A percentile compares a stretch with the other conserved stretches of the same genome.
These are phyloP conservation scores for Cyanoderma ruficeps DNA, from an alignment of 2,113 vertebrate species.

Conservation along the genomic window DNA sequence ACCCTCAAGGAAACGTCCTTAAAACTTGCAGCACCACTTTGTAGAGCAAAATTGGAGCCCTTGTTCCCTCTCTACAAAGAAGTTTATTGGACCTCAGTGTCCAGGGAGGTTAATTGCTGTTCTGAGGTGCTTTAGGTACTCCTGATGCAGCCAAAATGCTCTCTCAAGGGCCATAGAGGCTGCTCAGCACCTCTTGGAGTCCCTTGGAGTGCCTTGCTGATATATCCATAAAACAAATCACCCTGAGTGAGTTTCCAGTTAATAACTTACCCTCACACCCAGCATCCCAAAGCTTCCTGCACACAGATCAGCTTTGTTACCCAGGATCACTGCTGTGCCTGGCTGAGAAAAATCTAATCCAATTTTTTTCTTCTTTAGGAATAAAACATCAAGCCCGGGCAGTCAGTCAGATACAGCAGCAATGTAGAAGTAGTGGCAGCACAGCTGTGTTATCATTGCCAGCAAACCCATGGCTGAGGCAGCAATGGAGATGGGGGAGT, in stretches of 20 bases:
- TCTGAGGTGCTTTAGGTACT: background rate
- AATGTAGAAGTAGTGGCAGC: background rate
- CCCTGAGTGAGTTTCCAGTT: background rate
- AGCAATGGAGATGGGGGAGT: background rate
- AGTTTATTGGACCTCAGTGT: background rate
- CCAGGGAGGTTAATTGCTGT: background rate
- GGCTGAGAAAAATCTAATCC: background rate
- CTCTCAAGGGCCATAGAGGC: background rate
- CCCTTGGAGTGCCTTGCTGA: background rate
- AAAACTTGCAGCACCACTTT: background rate
- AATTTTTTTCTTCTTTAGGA: constrained; percentile 26
- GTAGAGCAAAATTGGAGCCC: background rate
- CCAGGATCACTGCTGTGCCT: background rate
- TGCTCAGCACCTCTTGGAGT: background rate
- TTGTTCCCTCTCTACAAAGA: background rate
- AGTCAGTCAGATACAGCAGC: background rate
- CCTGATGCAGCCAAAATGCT: rapidly evolving
- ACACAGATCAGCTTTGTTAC: background rate
- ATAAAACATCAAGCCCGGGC: background rate
- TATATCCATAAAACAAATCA: background rate
- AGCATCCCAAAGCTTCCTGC: background rate
- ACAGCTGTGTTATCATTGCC: background rate
- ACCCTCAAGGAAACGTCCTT: background rate
- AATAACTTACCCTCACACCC: background rate
- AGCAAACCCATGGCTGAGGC: background rate